Conservation (phyloP, 2,888 invertebrate genomes). For the Coenonympha arcania region DNA sequence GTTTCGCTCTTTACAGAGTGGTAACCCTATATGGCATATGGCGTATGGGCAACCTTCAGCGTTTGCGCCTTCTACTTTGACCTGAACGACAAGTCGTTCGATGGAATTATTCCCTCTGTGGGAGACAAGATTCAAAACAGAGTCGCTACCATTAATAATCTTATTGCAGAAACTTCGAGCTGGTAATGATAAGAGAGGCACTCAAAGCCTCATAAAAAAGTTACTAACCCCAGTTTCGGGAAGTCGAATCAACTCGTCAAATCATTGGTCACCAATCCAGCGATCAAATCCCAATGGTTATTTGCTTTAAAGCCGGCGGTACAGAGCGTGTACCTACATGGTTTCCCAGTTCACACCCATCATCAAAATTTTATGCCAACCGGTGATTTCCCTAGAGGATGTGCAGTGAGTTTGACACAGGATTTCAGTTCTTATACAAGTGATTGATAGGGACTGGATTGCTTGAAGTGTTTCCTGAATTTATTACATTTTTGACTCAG, state of each 20-base stretch:
- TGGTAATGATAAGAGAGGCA: no score
- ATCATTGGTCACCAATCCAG: slow-evolving; percentile 23
- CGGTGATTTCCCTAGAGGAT: slow-evolving; percentile 54
- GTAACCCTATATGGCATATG: no score
- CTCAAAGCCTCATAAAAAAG: not conserved
- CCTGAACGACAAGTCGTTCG: no score
- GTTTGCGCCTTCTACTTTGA: no score
- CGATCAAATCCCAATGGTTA: slow-evolving; percentile 25
- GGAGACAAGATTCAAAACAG: no score
- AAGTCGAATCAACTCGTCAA: slow-evolving; percentile 18
- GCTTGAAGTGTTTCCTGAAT: not conserved
- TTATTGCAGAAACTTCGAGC: no score
- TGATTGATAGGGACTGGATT: not conserved
- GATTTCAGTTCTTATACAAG: not conserved
- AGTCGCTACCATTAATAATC: no score
- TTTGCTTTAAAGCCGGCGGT: slow-evolving; percentile 20
- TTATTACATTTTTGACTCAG: not conserved
- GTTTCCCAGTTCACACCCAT: slow-evolving; percentile 35
- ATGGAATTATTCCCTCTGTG: no score
- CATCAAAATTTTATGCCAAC: slow-evolving; percentile 54
- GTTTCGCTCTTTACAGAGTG: no score
- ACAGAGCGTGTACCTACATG: not conserved
- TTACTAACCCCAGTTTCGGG: not conserved
- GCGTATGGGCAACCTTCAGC: no score
- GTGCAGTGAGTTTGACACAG: slow-evolving; percentile 3